Percentiles rank a stretch among this genome's conserved stretches.
These are phyloP conservation scores for Himalopsyche kuldschensis DNA, from an alignment of 2,888 invertebrate species.

Conservation along the genomic window DNA sequence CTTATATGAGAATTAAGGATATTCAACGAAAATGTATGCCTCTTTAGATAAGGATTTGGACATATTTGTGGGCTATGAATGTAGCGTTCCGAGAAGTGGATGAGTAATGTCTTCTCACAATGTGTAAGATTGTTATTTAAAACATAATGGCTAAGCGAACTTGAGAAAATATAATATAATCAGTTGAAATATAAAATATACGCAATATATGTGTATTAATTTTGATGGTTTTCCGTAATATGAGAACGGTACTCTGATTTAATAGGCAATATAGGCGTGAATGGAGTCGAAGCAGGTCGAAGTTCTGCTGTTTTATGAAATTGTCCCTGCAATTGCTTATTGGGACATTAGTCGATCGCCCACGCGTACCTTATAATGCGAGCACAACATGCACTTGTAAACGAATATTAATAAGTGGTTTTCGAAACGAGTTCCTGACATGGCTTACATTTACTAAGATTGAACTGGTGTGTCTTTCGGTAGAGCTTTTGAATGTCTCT, in stretches of 20 bases:
- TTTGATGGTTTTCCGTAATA: no score
- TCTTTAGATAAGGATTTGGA: not conserved
- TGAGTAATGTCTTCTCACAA: not conserved
- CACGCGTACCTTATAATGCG: conserved; percentile 11
- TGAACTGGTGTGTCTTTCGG: not conserved
- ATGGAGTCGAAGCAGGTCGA: not conserved
- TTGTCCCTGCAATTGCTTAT: not conserved
- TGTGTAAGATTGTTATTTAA: no score
- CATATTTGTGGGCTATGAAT: not conserved
- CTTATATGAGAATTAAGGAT: not conserved
- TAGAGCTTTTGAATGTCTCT: not conserved
- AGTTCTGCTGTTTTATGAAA: not conserved
- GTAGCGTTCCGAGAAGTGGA: not conserved
- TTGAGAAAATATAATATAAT: no score
- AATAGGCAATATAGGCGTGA: not conserved
- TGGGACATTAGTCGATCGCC: conserved; percentile 2
- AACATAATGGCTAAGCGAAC: no score
- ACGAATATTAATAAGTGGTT: not conserved
- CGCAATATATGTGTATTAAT: no score
- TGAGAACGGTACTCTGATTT: no score
- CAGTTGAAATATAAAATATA: no score
- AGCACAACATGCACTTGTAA: conserved; percentile 10
- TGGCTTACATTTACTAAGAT: not conserved
- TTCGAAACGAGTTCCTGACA: not conserved
- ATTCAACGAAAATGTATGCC: not conserved